A percentile compares a stretch with the other conserved stretches of the same genome.
These are phyloP conservation scores for Drosophila nebulosa DNA, from an alignment of 1,140 invertebrate genomes.

Conservation along the genomic window DNA sequence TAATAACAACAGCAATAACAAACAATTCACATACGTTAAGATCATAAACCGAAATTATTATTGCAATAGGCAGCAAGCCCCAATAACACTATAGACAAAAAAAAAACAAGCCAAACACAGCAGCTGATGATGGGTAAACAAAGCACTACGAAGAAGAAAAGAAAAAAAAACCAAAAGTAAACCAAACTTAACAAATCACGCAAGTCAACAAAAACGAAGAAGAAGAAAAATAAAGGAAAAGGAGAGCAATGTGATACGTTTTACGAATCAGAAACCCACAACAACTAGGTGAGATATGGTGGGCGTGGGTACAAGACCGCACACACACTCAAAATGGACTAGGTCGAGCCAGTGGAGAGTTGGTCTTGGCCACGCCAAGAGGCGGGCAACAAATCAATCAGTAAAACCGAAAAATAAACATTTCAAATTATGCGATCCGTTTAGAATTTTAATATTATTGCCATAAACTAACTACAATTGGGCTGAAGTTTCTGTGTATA, in stretches of 20 bases:
- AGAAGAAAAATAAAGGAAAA: not conserved
- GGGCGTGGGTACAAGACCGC: not conserved
- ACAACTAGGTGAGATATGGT: conserved; percentile 36
- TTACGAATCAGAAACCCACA: not conserved
- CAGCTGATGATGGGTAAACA: conserved; percentile 59
- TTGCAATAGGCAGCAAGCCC: conserved; percentile 30
- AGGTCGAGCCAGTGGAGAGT: conserved; percentile 31
- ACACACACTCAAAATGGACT: not conserved
- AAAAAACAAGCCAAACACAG: conserved; percentile 12
- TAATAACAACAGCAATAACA: conserved; percentile 27
- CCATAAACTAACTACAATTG: not conserved
- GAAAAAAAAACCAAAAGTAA: conserved; percentile 24
- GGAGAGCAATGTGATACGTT: conserved; percentile 24
- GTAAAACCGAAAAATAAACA: conserved; percentile 35
- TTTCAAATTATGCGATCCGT: conserved; percentile 32
- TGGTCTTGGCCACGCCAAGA: not conserved
- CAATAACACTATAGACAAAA: not conserved
- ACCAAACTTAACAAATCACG: conserved; percentile 16
- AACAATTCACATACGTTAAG: conserved; percentile 47
- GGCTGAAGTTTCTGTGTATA: not conserved
- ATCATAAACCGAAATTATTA: conserved; percentile 50
- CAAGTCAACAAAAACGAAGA: not conserved
- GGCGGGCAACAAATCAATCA: conserved; percentile 67
- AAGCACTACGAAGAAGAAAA: conserved; percentile 19
- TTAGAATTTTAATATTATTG: conserved; percentile 54